Evolutionary conservation across 2,888 invertebrate species (phyloP).

Genomic region (Lasioglossum oenotherae): DNA sequence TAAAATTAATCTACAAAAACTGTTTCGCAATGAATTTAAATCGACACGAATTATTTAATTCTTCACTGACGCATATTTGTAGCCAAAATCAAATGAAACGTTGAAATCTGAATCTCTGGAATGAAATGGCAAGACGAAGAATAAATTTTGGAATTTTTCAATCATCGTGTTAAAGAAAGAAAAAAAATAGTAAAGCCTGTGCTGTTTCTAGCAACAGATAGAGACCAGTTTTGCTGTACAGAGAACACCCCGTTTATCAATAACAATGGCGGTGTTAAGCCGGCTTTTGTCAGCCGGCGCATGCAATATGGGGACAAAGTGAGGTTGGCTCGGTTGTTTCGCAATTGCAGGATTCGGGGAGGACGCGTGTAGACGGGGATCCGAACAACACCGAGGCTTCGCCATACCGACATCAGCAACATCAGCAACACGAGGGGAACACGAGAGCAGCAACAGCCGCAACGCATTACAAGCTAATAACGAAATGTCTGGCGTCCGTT

Average conservation of each 20-base stretch:
- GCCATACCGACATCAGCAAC: not conserved
- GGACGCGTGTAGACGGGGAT: not conserved
- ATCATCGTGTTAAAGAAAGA: not conserved
- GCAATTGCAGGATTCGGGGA: not conserved
- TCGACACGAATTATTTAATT: no score
- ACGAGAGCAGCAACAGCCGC: not conserved
- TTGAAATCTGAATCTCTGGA: not conserved
- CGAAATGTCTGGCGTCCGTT: conserved; percentile 3
- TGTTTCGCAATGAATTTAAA: no score
- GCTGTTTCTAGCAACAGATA: not conserved
- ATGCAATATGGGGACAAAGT: conserved; percentile 1
- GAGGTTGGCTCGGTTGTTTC: not conserved
- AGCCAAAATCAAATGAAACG: no score
- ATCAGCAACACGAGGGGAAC: not conserved
- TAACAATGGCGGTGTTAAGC: not conserved
- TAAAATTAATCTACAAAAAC: no score
- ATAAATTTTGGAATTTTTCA: not conserved
- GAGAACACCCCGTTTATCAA: not conserved
- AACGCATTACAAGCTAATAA: conserved; percentile 7
- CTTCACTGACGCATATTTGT: no score
- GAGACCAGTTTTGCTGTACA: not conserved
- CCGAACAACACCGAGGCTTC: not conserved
- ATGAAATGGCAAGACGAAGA: not conserved
- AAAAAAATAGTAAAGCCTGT: not conserved
- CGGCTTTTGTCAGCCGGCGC: not conserved